Base-by-base conservation (phyloP, 2,888 invertebrate species). In the Cecidostiba fungosa region DNA sequence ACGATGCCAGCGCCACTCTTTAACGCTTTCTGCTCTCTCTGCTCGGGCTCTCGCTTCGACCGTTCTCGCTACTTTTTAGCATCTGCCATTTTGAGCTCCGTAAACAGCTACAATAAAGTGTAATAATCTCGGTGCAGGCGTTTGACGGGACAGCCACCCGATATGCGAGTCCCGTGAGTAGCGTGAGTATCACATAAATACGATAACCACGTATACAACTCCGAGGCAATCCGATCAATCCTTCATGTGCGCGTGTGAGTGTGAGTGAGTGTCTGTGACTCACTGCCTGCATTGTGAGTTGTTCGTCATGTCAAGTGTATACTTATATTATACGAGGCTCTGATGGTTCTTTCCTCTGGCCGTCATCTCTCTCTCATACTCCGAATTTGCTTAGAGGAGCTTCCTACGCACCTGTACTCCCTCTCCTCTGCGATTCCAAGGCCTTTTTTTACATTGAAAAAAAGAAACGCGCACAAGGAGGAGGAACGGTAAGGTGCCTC, bases 11-110 rank as follows among this genome's bases (percentile, higher is more conserved):
- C 54, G 54, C 54, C 54, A 8, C 54, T 59, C n/a, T 8, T n/a
- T 50, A 16, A 16, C 50, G 50, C 19, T 19, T 19, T 50, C 19
- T 50, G 16, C 50, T 50, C 19, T 50, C 3, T 50, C 4, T 19
- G 19, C 50, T 50, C 50, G 16, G 16, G 14, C 54, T n/a, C 54
- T 77, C 77, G 59, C 54, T 82, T 66, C 47, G 50, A 19, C 39
- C 32, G 69, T 70, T 81, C 54, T 59, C 54, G 54, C 54, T 59
- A 23, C 54, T 59, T 85, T 85, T 80, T 76, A 43, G 29, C 72
- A 70, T 81, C 85, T 85, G 85, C 85, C 85, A 85, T 85, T 85
- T 85, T 85, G 85, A 36, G 59, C 14, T 59, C 81, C 62, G 14
- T 43, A 39, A 39, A 85, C 70, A 81, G 81, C n/a, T n/a, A 16